These are phyloP conservation scores for Calycopis cecrops DNA, from an alignment of 1,140 invertebrate species.

Conservation along the genomic window DNA sequence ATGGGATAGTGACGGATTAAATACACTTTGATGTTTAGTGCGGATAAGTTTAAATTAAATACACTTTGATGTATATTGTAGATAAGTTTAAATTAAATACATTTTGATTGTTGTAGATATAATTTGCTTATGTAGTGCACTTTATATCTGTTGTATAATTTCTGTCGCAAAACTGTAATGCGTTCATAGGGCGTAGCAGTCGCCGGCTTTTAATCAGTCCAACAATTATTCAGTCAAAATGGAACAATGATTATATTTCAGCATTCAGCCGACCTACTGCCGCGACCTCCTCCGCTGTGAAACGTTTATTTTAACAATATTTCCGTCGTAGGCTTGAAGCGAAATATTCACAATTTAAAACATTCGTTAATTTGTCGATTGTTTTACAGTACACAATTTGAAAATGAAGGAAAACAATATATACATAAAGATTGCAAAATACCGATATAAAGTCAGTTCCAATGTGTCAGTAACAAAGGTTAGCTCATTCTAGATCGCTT, in stretches of 20 bases:
- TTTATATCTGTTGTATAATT: background rate
- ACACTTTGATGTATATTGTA: too few relatives aligned
- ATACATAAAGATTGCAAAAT: too few relatives aligned
- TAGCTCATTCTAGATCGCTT: too few relatives aligned
- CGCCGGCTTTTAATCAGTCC: conserved; percentile 8
- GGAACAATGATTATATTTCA: conserved; percentile 9
- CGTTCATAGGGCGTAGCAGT: conserved; percentile 6
- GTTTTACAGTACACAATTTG: background rate
- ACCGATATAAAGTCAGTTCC: too few relatives aligned
- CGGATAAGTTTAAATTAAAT: background rate
- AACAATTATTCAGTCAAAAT: conserved; percentile 7
- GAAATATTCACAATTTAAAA: too few relatives aligned
- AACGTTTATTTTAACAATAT: background rate
- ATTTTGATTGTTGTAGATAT: too few relatives aligned
- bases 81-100: too few relatives aligned
- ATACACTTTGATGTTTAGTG: too few relatives aligned
- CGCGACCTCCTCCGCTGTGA: conserved; percentile 1
- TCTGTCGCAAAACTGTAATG: conserved; percentile 3
- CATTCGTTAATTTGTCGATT: too few relatives aligned
- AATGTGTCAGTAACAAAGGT: too few relatives aligned
- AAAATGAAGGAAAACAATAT: background rate
- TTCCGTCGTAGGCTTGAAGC: too few relatives aligned
- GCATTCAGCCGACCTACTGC: background rate
- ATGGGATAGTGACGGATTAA: conserved; percentile 1
- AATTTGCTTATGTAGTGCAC: too few relatives aligned